Evolutionary conservation across 2,797 vertebrate species (phyloP), one percentile per base, ranked within the genome.

Genomic region (Acestrorhynchus altus): DNA sequence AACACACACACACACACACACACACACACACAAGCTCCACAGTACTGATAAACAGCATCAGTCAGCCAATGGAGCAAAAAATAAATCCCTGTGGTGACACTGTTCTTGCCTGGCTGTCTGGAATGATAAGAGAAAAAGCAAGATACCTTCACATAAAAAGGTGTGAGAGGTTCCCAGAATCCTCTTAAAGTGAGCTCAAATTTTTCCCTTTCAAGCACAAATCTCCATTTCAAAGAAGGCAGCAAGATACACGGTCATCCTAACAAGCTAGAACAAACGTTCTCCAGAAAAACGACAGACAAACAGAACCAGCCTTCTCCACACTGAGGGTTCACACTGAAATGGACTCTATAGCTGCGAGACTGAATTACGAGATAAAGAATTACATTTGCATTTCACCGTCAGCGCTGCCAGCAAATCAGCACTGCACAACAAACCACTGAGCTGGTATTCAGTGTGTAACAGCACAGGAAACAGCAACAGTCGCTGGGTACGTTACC

Each of bases 221-320:
- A 77, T 73, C 64, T 68, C 13, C 26, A 73, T 69, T 69, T 77
- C 56, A 81, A 56, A 77, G 63, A 28, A 52, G 49, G 46, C 1
- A 59, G 44, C 49, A 46, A 24, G 11, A 13, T 26, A 18, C 28
- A 28, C 20, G 39, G 20, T 10, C 8, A 6, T 74, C 16, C n/a
- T 28, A 26, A 20, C n/a, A 26, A 24, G 68, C 15, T 59, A 39
- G 31, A 35, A 57, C 52, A 47, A 67, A 59, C 15, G 0, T 56
- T 13, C 16, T 65, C 40, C 40, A 65, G 20, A 44, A 18, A 20
- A 18, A 20, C 3, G 16, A 12, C 28, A 40, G 39, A 20, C 26
- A n/a, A 56, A 47, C 40, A 39, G 28, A 12, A 39, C 12, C 20
- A 10, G 15, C 8, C 26, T 35, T 11, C 16, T 39, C 18, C n/a